Conservation (phyloP, 1,140 invertebrate genomes). For the Lepidurus apus region DNA sequence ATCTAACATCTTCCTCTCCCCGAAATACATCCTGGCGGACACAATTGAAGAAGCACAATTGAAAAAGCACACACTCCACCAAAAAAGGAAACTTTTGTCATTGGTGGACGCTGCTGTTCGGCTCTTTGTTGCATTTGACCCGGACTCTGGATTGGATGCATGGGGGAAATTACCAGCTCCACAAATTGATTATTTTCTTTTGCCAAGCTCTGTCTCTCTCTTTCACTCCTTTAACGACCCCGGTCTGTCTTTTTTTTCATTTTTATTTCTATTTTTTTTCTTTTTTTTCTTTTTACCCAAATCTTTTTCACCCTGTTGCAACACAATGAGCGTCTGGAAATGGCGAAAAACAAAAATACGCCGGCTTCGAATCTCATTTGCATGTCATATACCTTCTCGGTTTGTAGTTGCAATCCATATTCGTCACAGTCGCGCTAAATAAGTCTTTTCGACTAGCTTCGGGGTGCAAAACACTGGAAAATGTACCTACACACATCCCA, state of each 20-base stretch:
- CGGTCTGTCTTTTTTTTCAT: too few relatives aligned
- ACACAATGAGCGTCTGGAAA: background rate
- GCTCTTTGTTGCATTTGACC: background rate
- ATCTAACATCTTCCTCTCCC: conserved; percentile 10
- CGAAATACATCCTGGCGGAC: conserved; percentile 5
- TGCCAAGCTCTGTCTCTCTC: background rate
- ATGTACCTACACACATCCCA: background rate
- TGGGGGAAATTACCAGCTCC: background rate
- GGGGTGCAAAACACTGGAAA: background rate
- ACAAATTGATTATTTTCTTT: conserved; percentile 6
- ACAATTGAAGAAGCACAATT: background rate
- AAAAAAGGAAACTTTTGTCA: background rate
- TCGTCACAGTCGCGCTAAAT: conserved; percentile 18
- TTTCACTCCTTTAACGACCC: background rate
- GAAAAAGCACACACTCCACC: background rate
- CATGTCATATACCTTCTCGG: background rate
- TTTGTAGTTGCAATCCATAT: background rate
- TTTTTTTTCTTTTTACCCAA: background rate
- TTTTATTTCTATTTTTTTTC: too few relatives aligned
- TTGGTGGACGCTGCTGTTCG: background rate
- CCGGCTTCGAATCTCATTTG: background rate
- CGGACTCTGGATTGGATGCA: background rate
- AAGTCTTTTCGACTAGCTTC: conserved; percentile 7
- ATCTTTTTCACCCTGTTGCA: background rate
- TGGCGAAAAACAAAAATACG: background rate